Conservation (phyloP, 2,888 invertebrate species). For the Trichogramma evanescens region DNA sequence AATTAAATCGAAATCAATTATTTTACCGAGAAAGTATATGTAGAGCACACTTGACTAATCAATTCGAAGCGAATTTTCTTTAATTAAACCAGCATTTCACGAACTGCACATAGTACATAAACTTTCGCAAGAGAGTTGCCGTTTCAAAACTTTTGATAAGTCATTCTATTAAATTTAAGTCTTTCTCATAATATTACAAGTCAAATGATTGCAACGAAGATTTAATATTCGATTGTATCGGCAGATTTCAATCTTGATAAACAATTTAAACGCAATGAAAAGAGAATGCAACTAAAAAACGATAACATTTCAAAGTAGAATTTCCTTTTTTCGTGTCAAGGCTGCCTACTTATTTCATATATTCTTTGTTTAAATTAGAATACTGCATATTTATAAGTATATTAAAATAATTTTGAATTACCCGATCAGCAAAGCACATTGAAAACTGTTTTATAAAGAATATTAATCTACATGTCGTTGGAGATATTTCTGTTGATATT, state of each 20-base stretch:
- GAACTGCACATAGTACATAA: background rate
- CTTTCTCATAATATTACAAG: background rate
- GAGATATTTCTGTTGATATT: no score
- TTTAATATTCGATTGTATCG: conserved; percentile 11
- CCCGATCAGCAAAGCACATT: no score
- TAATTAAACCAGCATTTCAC: conserved; percentile 10
- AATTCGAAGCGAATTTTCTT: conserved; percentile 13
- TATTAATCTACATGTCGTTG: no score
- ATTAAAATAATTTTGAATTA: no score
- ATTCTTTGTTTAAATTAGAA: no score
- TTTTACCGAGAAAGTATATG: conserved; percentile 1
- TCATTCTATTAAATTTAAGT: conserved; percentile 12
- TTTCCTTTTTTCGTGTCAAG: conserved; percentile 14
- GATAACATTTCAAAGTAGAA: background rate
- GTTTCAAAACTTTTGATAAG: conserved; percentile 14
- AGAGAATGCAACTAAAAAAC: background rate
- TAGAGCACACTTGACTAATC: background rate
- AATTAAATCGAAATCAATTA: conserved; percentile 13
- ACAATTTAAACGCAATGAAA: background rate
- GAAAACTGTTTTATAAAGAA: no score
- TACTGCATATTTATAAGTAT: no score
- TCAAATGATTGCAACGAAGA: background rate
- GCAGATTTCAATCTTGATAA: conserved; percentile 5
- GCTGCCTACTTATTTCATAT: background rate
- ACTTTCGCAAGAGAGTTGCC: background rate